Percentiles rank a stretch among this genome's conserved stretches.
Evolutionary conservation across 2,888 invertebrate genomes (phyloP).

Genomic region (Geophilus truncorum): DNA sequence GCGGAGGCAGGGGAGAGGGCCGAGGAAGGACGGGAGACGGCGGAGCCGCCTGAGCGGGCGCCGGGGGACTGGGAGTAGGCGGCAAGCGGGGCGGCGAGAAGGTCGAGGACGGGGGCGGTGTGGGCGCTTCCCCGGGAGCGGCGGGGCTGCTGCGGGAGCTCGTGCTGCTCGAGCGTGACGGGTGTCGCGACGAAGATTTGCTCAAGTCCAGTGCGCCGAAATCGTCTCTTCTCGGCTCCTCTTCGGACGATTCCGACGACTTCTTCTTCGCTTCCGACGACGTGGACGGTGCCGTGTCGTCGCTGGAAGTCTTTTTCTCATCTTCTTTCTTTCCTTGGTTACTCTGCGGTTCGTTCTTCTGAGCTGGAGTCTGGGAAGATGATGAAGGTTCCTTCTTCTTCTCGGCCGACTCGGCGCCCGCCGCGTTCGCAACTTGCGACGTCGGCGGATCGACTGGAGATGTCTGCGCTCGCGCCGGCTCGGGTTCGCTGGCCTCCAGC

Average conservation of each 20-base stretch:
- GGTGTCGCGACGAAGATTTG: not conserved
- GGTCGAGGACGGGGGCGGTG: conserved; percentile 8
- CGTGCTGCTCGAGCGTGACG: conserved; percentile 31
- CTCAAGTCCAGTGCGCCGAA: conserved; percentile 30
- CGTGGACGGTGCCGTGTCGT: not conserved
- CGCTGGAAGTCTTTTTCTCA: not conserved
- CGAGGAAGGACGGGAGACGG: not conserved
- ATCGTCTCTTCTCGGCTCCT: conserved; percentile 29
- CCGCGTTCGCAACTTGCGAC: not conserved
- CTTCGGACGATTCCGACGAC: not conserved
- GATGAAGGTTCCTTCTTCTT: not conserved
- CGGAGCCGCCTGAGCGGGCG: not conserved
- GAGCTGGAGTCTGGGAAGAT: not conserved
- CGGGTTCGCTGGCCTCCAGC: not conserved
- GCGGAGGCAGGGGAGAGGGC: not conserved
- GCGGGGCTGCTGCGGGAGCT: conserved; percentile 32
- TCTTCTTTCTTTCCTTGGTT: not conserved
- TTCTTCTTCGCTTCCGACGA: not conserved
- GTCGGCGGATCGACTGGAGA: not conserved
- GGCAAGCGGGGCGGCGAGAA: not conserved
- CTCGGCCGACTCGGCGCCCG: not conserved
- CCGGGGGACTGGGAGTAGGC: conserved; percentile 1
- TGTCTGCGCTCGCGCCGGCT: not conserved
- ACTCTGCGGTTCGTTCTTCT: not conserved
- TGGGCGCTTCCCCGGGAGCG: not conserved